Conservation (phyloP, 2,113 vertebrate species). For the Vanacampus margaritifer region DNA sequence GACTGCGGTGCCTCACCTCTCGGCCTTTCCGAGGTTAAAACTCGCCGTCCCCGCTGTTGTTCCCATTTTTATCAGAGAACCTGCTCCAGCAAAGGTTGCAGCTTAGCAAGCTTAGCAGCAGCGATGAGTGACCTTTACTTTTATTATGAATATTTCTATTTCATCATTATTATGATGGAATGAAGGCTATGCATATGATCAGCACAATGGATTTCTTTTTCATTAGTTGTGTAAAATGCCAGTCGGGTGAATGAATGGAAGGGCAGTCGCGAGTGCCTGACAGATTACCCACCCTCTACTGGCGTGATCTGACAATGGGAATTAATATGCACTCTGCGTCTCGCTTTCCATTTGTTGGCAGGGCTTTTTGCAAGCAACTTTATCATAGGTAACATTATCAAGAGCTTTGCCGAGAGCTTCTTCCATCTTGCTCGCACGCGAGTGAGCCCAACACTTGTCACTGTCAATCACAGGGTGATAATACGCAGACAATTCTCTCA, state of each 20-base stretch:
- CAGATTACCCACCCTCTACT: constrained; percentile 54
- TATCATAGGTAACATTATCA: constrained; percentile 97
- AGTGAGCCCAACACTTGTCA: constrained; percentile 91
- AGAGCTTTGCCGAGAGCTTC: constrained; percentile 89
- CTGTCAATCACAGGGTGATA: constrained; percentile 99
- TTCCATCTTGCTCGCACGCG: constrained; percentile 90
- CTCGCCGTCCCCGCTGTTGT: constrained; percentile 37
- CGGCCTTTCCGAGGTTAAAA: constrained; percentile 51
- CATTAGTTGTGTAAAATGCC: constrained; percentile 93
- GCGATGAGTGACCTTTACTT: constrained; percentile 94
- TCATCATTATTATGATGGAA: constrained; percentile 73
- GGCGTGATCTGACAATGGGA: constrained; percentile 73
- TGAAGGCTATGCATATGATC: constrained; percentile 85
- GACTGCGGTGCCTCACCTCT: constrained; percentile 36
- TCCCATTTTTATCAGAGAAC: constrained; percentile 70
- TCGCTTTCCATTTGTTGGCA: constrained; percentile 83
- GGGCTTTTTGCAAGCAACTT: constrained; percentile 86
- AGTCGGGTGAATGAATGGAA: constrained; percentile 73
- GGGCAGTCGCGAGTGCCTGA: constrained; percentile 50
- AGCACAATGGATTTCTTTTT: constrained; percentile 82
- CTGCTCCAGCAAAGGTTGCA: constrained; percentile 87
- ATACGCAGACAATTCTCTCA: constrained; percentile 98
- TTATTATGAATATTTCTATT: constrained; percentile 97
- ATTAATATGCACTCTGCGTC: constrained; percentile 88
- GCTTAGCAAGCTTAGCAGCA: constrained; percentile 92